A percentile compares a stretch with the other conserved stretches of the same genome.
phyloP scores from a whole-genome alignment of 2,888 invertebrate species.

The Chelonus formosanus region DNA sequence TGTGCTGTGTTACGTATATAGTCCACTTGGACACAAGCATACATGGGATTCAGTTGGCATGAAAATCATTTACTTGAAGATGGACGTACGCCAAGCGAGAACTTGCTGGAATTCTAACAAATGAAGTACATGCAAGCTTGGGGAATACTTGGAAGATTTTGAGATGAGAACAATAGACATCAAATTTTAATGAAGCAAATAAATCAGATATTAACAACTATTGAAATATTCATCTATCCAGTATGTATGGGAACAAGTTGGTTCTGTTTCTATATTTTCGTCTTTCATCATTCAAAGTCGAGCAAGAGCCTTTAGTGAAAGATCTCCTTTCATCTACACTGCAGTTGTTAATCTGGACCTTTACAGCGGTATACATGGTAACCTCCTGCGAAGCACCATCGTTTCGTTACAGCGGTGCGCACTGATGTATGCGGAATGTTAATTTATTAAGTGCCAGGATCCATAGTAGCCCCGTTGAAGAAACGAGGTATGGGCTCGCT shows the following conservation, averaged over 20 bases:
- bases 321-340: slow-evolving; percentile 11
- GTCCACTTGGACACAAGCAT: slow-evolving; percentile 36
- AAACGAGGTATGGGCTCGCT: slow-evolving; percentile 21
- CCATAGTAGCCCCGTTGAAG: slow-evolving; percentile 28
- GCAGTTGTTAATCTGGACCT: slow-evolving; percentile 35
- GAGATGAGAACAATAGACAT: too few species aligned
- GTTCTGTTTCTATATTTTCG: too few species aligned
- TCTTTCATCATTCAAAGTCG: not conserved
- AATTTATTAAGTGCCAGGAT: slow-evolving; percentile 39
- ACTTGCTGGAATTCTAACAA: slow-evolving; percentile 6
- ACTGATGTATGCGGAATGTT: slow-evolving; percentile 40
- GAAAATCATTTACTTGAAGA: slow-evolving; percentile 20
- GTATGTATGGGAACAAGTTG: too few species aligned
- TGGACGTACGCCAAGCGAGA: slow-evolving; percentile 12
- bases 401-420: slow-evolving; percentile 32
- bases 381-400: slow-evolving; percentile 28
- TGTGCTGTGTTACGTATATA: slow-evolving; percentile 17
- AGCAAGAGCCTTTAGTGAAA: not conserved
- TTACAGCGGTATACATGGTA: slow-evolving; percentile 30
- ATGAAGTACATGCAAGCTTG: not conserved
- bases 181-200: too few species aligned
- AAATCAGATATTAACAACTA: not conserved
- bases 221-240: slow-evolving; percentile 7
- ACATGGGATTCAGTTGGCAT: slow-evolving; percentile 10
- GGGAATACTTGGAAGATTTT: slow-evolving; percentile 5